Conservation (phyloP, 2,888 invertebrate species). For the Elmis aenea region DNA sequence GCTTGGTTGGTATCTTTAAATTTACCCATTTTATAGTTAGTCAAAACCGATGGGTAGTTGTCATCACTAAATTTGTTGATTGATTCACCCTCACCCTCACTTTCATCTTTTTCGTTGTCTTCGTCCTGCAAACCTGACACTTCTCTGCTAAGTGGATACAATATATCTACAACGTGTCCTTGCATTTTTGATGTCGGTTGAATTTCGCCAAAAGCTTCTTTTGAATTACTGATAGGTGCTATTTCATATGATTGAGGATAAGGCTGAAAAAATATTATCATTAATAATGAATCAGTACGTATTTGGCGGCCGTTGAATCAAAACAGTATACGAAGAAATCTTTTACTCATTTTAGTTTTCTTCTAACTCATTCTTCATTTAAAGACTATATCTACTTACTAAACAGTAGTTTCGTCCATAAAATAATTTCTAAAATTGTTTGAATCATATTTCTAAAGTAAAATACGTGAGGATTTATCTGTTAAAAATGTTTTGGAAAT, state of each 20-base stretch:
- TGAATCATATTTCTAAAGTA: too few species aligned
- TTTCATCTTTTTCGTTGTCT: constrained; percentile 6
- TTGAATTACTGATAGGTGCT: constrained; percentile 4
- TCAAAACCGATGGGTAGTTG: constrained; percentile 21
- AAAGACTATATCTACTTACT: too few species aligned
- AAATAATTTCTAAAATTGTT: too few species aligned
- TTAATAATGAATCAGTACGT: neutral
- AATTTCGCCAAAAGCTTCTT: constrained; percentile 6
- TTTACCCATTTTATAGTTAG: constrained; percentile 22
- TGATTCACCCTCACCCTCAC: constrained; percentile 3
- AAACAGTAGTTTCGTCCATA: too few species aligned
- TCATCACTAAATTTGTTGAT: constrained; percentile 9
- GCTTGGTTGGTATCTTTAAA: too few species aligned
- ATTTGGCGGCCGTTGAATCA: too few species aligned
- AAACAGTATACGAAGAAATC: too few species aligned
- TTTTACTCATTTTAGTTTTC: too few species aligned
- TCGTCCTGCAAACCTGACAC: too few species aligned
- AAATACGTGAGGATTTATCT: too few species aligned
- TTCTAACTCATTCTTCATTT: too few species aligned
- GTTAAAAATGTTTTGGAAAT: too few species aligned
- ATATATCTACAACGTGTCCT: neutral
- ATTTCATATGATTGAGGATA: constrained; percentile 12
- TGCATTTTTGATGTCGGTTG: constrained; percentile 1
- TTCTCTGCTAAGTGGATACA: neutral
- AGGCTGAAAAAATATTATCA: constrained; percentile 8